These are phyloP conservation scores for Tachysurus fulvidraco DNA, from an alignment of 2,113 vertebrate species.

Conservation along the genomic window DNA sequence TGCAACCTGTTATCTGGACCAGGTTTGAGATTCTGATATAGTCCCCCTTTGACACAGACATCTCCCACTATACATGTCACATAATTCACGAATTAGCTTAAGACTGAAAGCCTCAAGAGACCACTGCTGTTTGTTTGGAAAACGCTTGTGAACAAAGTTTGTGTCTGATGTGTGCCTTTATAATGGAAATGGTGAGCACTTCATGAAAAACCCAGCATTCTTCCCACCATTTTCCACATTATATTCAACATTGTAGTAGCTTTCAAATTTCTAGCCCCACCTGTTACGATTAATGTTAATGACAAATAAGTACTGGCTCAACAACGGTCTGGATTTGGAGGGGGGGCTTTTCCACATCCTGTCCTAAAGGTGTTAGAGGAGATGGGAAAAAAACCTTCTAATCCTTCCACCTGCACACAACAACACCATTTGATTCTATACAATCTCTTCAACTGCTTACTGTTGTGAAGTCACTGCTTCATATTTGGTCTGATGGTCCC, in stretches of 20 bases:
- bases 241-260: background rate
- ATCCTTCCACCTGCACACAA: constrained; percentile 18
- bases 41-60: background rate
- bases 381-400: background rate
- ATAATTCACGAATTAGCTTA: background rate
- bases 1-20: background rate
- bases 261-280: background rate
- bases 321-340: background rate
- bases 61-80: background rate
- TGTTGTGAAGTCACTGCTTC: constrained; percentile 11
- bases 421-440: constrained; percentile 3
- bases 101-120: background rate
- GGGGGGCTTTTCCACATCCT: background rate
- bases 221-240: background rate
- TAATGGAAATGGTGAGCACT: background rate
- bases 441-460: constrained; percentile 7
- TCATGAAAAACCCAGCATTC: background rate
- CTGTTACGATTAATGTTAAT: background rate
- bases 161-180: constrained; percentile 6
- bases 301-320: background rate
- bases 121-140: background rate
- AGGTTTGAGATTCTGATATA: background rate
- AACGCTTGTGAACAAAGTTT: background rate
- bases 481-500: background rate
- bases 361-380: constrained; percentile 9